Evolutionary conservation across 64 coral and sea anemone species (phyloP), one percentile per base, ranked within the genome.

Genomic region (Orbicella faveolata): DNA sequence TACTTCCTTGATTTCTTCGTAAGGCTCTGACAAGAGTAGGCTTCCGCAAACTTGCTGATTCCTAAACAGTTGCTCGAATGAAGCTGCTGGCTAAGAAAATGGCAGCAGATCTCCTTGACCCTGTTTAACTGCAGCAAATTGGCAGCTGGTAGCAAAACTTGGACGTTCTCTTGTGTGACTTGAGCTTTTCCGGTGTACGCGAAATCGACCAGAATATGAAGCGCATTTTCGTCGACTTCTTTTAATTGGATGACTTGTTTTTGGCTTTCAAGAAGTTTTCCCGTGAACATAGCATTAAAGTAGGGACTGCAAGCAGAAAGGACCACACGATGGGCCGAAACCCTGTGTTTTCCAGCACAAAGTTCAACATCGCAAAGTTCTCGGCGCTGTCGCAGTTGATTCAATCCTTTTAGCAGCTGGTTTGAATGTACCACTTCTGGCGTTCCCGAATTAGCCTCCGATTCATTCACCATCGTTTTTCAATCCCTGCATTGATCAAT

Each of bases 261-360:
- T 72, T 96, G 87, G 70, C 95, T 96, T 68, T 96, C 95, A 63
- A 92, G 68, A 53, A 96, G 83, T n/a, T 93, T 96, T 73, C 95
- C 95, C 57, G 95, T 96, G 69, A 96, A 96, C 95, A 96, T 96
- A 11, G 95, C 95, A 79, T 96, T 91, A 63, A 96, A 96, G 67
- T 96, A 96, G 44, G 95, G 88, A 66, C 95, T 96, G 75, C 95
- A 96, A 79, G 95, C 95, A 9, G 95, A 96, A 23, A 96, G 77
- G 79, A 96, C 95, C 39, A 96, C 95, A 55, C 95, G 95, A 83
- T 96, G 95, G 36, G 95, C 95, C 37, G 87, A 96, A 6, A 96
- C 92, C 75, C 93, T 92, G 48, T 89, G 88, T 74, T 90, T 93
- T 19, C 95, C 95, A 77, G 93, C 95, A 81, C 95, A 96, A 53